phyloP scores from a whole-genome alignment of 2,888 invertebrate genomes.

The Pemphredon lugubris region DNA sequence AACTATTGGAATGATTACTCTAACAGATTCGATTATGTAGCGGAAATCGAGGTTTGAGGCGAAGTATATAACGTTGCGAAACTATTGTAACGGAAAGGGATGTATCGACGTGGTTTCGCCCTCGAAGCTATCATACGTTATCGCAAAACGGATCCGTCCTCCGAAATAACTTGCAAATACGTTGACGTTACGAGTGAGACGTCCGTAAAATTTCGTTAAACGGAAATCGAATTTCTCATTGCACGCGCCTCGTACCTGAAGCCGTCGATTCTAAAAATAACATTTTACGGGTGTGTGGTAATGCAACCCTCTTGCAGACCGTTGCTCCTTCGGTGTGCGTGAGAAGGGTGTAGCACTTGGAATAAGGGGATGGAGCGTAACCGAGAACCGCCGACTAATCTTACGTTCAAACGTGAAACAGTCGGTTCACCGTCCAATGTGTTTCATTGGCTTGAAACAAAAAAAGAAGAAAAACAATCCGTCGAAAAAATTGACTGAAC shows the following conservation, averaged over 20 bases:
- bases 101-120: too few species aligned
- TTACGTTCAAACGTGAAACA: background rate
- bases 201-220: constrained; percentile 12
- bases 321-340: constrained; percentile 4
- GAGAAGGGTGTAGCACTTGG: constrained; percentile 22
- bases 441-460: too few species aligned
- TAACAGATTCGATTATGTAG: too few species aligned
- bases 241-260: constrained; percentile 7
- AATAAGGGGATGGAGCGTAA: constrained; percentile 21
- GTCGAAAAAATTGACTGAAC: too few species aligned
- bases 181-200: constrained; percentile 14
- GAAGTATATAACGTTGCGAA: too few species aligned
- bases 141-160: too few species aligned
- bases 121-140: too few species aligned
- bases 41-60: too few species aligned
- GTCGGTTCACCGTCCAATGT: too few species aligned
- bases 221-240: constrained; percentile 18
- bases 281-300: constrained; percentile 24
- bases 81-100: too few species aligned
- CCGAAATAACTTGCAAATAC: background rate
- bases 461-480: too few species aligned
- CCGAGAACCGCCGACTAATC: constrained; percentile 4
- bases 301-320: constrained; percentile 23
- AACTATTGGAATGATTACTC: too few species aligned
- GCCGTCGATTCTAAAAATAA: constrained; percentile 38